These are phyloP conservation scores for Nemurella pictetii DNA, from an alignment of 2,888 invertebrate species.

Conservation along the genomic window DNA sequence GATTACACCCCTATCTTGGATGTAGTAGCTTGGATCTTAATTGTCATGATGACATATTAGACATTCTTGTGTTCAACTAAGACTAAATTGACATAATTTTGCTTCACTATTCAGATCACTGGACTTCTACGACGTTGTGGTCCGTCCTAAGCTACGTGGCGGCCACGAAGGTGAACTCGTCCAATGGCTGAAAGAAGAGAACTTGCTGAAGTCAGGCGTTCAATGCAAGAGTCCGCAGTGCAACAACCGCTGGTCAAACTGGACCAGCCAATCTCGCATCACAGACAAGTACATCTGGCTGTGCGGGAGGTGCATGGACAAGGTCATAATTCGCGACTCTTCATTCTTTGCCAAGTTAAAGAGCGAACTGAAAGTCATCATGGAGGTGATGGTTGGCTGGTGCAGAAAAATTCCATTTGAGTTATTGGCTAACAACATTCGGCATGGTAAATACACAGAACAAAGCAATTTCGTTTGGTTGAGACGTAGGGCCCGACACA, in stretches of 20 bases:
- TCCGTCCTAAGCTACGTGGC: slow-evolving; percentile 55
- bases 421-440: slow-evolving; percentile 53
- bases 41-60: too few relatives aligned
- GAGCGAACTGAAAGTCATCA: slow-evolving; percentile 62
- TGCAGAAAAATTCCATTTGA: slow-evolving; percentile 63
- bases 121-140: neutral
- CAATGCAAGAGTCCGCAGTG: slow-evolving; percentile 53
- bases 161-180: slow-evolving; percentile 59
- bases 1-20: too few relatives aligned
- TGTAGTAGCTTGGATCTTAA: too few relatives aligned
- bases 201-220: slow-evolving; percentile 53
- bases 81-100: neutral
- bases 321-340: slow-evolving; percentile 55
- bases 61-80: too few relatives aligned
- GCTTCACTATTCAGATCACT: slow-evolving; percentile 17
- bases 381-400: slow-evolving; percentile 67
- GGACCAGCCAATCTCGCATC: slow-evolving; percentile 55
- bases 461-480: too few relatives aligned
- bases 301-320: slow-evolving; percentile 53
- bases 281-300: slow-evolving; percentile 59
- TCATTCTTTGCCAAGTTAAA: slow-evolving; percentile 66
- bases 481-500: too few relatives aligned
- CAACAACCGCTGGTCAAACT: slow-evolving; percentile 51
- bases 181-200: slow-evolving; percentile 57
- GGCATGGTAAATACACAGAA: neutral